Evolutionary conservation across 2,888 invertebrate genomes (phyloP).

Genomic region (Scrobipalpa costella): DNA sequence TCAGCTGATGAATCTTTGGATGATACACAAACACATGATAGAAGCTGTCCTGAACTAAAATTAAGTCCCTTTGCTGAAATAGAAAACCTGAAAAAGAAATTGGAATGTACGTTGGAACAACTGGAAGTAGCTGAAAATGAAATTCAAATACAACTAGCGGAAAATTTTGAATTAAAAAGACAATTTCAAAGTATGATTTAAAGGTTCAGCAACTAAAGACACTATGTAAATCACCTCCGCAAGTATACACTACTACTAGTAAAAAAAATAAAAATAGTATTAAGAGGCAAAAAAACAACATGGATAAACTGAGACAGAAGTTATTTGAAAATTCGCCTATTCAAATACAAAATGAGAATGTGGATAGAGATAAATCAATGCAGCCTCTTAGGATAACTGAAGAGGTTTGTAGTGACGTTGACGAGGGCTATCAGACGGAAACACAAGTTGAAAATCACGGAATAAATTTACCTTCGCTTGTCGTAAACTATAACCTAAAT

Average conservation of each 20-base stretch:
- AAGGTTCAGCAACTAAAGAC: background rate
- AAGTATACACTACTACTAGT: background rate
- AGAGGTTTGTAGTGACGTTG: background rate
- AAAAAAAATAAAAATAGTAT: background rate
- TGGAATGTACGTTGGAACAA: background rate
- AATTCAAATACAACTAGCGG: background rate
- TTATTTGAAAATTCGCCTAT: background rate
- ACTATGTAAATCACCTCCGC: background rate
- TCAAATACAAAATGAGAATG: background rate
- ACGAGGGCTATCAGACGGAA: background rate
- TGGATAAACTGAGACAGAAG: background rate
- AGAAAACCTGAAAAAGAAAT: background rate
- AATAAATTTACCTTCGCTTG: too few species aligned
- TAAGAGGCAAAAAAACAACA: background rate
- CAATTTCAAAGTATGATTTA: background rate
- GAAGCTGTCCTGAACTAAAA: background rate
- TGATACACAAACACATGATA: background rate
- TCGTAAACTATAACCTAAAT: too few species aligned
- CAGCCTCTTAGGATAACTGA: background rate
- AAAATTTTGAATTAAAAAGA: background rate
- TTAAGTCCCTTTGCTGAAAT: background rate
- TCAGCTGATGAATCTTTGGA: background rate
- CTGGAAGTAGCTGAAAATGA: background rate
- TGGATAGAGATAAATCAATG: too few species aligned
- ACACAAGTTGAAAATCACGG: too few species aligned